A percentile compares a stretch with the other conserved stretches of the same genome.
Evolutionary conservation across 35 echinoderm and acorn worm species (phyloP).

Genomic region (Apostichopus parvimensis): DNA sequence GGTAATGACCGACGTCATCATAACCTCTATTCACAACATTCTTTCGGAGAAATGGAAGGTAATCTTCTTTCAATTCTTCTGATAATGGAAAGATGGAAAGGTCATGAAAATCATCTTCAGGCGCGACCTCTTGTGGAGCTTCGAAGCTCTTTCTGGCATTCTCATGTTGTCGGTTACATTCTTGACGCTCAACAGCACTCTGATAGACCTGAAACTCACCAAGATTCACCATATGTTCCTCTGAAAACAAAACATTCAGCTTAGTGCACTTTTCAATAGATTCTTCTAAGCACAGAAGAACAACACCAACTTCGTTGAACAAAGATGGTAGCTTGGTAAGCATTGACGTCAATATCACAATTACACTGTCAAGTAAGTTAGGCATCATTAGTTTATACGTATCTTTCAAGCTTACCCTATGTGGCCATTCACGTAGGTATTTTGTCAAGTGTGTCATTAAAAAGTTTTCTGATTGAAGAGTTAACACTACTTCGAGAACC

Average conservation of each 20-base stretch:
- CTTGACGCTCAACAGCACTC: background rate
- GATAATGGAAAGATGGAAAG: constrained; percentile 79
- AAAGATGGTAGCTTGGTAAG: constrained; percentile 49
- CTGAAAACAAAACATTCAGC: constrained; percentile 5
- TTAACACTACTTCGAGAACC: constrained; percentile 24
- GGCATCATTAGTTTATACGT: constrained; percentile 33
- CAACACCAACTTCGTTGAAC: constrained; percentile 45
- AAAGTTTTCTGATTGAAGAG: constrained; percentile 55
- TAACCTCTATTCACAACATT: constrained; percentile 15
- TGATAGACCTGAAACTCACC: constrained; percentile 20
- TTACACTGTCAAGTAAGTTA: background rate
- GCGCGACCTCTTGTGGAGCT: constrained; percentile 19
- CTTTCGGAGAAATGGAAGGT: background rate
- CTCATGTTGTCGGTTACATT: background rate
- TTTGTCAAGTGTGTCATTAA: constrained; percentile 49
- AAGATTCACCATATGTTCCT: background rate
- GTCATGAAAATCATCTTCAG: constrained; percentile 67
- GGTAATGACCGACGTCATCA: constrained; percentile 16
- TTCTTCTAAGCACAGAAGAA: constrained; percentile 46
- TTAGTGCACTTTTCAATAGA: background rate
- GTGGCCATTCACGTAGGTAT: constrained; percentile 15
- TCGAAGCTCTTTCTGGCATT: background rate
- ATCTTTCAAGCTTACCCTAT: background rate
- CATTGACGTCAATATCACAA: constrained; percentile 7
- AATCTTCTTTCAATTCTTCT: constrained; percentile 62